Percentiles rank a stretch among this genome's conserved stretches.
Evolutionary conservation across 2,797 vertebrate species (phyloP).

Genomic region (Poecile montanus): DNA sequence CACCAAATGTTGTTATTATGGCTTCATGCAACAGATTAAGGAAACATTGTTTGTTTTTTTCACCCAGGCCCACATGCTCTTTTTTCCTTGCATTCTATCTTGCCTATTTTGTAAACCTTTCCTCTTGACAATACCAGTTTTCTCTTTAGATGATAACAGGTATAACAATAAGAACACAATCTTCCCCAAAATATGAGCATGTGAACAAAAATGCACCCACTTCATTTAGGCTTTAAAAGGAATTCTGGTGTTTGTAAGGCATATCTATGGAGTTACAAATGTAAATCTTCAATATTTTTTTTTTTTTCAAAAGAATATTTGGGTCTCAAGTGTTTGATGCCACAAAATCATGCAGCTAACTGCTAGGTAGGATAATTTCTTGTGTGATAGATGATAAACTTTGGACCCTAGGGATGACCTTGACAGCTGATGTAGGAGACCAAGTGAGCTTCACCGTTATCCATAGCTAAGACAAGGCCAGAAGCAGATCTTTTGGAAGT

Average conservation of each 20-base stretch:
- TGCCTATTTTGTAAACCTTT: not conserved
- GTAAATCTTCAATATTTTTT: not conserved
- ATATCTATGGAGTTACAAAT: not conserved
- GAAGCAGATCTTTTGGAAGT: not conserved
- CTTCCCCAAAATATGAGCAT: not conserved
- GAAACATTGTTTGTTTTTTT: not conserved
- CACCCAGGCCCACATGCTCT: rapidly evolving
- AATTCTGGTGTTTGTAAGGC: not conserved
- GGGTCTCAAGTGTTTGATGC: not conserved
- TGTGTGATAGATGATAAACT: not conserved
- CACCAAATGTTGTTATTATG: not conserved
- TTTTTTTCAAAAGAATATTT: not conserved
- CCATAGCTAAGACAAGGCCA: not conserved
- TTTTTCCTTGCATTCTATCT: not conserved
- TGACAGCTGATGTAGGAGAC: not conserved
- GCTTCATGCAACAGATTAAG: not conserved
- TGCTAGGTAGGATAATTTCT: not conserved
- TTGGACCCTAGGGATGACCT: not conserved
- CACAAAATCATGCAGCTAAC: not conserved
- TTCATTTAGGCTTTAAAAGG: not conserved
- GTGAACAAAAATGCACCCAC: not conserved
- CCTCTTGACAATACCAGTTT: not conserved
- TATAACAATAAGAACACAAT: not conserved
- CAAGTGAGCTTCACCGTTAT: not conserved
- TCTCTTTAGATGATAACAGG: not conserved